Evolutionary conservation across 2,888 invertebrate species (phyloP).

Genomic region (Orthosia cruda): DNA sequence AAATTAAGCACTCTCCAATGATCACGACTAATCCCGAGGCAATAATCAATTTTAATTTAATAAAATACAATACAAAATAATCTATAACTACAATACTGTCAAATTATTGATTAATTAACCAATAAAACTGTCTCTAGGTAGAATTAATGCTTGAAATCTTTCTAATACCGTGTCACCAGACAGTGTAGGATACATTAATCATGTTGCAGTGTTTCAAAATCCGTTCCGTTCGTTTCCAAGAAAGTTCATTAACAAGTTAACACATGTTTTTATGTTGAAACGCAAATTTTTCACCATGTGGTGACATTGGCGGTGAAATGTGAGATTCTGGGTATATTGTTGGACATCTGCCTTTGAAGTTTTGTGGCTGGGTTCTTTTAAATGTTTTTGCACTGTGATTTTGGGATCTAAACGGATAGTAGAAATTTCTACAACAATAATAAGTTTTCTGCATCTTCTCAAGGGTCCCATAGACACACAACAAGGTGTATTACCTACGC

Average conservation of each 20-base stretch:
- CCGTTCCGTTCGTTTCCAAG: conserved; percentile 77
- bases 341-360: conserved; percentile 55
- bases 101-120: conserved; percentile 64
- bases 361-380: background rate
- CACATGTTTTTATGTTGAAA: conserved; percentile 84
- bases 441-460: background rate
- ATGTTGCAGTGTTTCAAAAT: conserved; percentile 65
- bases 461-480: background rate
- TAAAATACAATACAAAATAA: conserved; percentile 54
- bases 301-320: conserved; percentile 58
- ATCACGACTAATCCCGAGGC: conserved; percentile 49
- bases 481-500: no score
- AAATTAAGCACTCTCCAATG: conserved; percentile 5
- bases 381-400: background rate
- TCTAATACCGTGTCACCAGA: conserved; percentile 74
- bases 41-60: conserved; percentile 50
- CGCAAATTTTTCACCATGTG: conserved; percentile 70
- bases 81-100: conserved; percentile 58
- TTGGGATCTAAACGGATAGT: background rate
- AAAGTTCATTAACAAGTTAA: conserved; percentile 88
- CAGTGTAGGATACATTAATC: conserved; percentile 83
- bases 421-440: background rate
- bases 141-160: conserved; percentile 73
- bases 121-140: conserved; percentile 68
- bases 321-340: conserved; percentile 50